These are phyloP conservation scores for Pogonus chalceus DNA, from an alignment of 1,140 invertebrate genomes.

Conservation along the genomic window DNA sequence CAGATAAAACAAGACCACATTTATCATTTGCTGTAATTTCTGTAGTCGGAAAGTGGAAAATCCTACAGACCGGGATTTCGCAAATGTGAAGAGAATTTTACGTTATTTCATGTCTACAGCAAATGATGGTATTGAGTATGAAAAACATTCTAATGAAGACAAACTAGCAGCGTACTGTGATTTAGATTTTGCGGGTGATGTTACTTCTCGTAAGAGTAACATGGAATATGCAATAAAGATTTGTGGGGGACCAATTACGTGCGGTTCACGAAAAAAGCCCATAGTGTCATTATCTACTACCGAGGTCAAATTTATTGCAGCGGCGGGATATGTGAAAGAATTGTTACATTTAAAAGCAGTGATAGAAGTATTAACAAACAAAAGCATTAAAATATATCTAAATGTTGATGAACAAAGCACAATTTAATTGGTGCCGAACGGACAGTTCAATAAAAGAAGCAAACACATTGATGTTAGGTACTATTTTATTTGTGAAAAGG, in stretches of 20 bases:
- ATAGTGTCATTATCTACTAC: constrained; percentile 21
- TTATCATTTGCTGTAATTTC: too few species aligned
- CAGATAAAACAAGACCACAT: too few species aligned
- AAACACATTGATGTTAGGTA: constrained; percentile 30
- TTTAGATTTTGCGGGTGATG: too few species aligned
- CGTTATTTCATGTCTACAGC: too few species aligned
- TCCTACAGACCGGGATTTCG: too few species aligned
- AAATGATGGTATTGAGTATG: too few species aligned
- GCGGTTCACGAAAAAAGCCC: constrained; percentile 21
- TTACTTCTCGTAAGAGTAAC: too few species aligned
- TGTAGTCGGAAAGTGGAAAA: too few species aligned
- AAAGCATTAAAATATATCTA: constrained; percentile 9
- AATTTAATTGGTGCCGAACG: constrained; percentile 19
- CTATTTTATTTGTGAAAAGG: constrained; percentile 23
- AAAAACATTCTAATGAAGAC: too few species aligned
- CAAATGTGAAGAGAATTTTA: too few species aligned
- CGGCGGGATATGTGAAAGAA: constrained; percentile 23
- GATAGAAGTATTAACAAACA: constrained; percentile 5
- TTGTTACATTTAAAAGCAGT: constrained; percentile 12
- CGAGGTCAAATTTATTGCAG: constrained; percentile 24
- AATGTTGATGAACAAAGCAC: constrained; percentile 23
- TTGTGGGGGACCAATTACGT: constrained; percentile 14
- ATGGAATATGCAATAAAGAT: constrained; percentile 12
- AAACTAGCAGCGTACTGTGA: too few species aligned
- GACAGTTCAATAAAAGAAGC: constrained; percentile 18